phyloP scores from a whole-genome alignment of 2,113 vertebrate genomes.

The Aptenodytes forsteri region DNA sequence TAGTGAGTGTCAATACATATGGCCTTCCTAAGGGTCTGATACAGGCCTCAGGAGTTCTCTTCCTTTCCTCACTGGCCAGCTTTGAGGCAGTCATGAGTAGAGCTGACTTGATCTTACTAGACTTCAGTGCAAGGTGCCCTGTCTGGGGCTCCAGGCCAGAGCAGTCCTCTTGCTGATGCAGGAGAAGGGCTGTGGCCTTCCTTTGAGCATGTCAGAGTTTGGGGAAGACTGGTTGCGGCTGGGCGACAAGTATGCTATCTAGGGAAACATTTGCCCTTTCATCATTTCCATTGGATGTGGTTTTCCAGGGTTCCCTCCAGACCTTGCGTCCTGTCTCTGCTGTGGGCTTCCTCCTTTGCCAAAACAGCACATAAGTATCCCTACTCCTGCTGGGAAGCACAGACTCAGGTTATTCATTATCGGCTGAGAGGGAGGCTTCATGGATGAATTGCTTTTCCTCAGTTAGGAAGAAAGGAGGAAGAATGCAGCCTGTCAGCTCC shows the following conservation, averaged over 20 bases:
- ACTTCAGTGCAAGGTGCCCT: neutral
- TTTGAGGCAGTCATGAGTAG: neutral
- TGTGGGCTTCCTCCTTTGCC: neutral
- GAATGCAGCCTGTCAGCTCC: neutral
- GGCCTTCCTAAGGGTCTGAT: neutral
- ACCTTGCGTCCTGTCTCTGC: neutral
- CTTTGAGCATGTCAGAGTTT: neutral
- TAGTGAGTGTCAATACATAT: neutral
- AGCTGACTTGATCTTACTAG: neutral
- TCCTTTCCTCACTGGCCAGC: neutral
- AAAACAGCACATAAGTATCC: neutral
- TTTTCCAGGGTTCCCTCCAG: neutral
- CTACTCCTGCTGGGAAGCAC: neutral
- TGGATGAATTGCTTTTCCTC: neutral
- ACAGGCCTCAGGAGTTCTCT: neutral
- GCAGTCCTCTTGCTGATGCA: neutral
- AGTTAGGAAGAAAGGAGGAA: neutral
- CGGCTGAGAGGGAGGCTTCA: neutral
- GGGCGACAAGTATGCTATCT: neutral
- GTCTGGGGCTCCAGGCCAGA: neutral
- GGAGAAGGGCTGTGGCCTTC: neutral
- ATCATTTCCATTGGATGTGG: rapidly evolving
- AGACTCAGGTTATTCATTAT: neutral
- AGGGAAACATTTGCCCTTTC: neutral
- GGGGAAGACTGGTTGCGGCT: neutral